These are phyloP conservation scores for Casuarius casuarius DNA, from an alignment of 2,113 vertebrate genomes.

Conservation along the genomic window DNA sequence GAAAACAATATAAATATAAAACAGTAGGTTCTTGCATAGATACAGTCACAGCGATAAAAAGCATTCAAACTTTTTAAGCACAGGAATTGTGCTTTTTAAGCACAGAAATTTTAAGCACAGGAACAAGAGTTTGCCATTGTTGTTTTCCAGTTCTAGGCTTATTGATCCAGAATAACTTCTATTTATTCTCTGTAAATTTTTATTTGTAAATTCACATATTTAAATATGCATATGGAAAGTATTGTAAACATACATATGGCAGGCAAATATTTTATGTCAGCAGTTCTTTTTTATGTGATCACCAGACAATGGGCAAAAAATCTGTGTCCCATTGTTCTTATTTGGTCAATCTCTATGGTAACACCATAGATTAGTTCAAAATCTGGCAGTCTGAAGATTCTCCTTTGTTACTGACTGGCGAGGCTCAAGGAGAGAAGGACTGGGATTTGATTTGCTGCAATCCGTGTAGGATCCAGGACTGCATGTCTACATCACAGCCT, in stretches of 20 bases:
- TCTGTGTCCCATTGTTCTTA: background rate
- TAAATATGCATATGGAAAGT: background rate
- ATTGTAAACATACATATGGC: background rate
- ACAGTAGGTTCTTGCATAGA: background rate
- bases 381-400: background rate
- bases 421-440: background rate
- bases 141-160: background rate
- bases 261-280: no score
- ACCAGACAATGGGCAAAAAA: background rate
- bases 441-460: background rate
- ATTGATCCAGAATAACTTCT: background rate
- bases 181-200: background rate
- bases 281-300: no score
- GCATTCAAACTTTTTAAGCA: background rate
- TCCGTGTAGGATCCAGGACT: background rate
- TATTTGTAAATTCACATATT: background rate
- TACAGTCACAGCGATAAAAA: background rate
- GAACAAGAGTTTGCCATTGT: background rate
- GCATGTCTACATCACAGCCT: background rate
- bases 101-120: background rate
- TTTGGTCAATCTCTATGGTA: background rate
- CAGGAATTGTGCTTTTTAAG: no score
- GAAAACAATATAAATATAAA: background rate
- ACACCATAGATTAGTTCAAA: background rate
- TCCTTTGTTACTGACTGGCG: background rate